Base-by-base conservation (phyloP, 2,888 invertebrate species). In the Cephus runcator region DNA sequence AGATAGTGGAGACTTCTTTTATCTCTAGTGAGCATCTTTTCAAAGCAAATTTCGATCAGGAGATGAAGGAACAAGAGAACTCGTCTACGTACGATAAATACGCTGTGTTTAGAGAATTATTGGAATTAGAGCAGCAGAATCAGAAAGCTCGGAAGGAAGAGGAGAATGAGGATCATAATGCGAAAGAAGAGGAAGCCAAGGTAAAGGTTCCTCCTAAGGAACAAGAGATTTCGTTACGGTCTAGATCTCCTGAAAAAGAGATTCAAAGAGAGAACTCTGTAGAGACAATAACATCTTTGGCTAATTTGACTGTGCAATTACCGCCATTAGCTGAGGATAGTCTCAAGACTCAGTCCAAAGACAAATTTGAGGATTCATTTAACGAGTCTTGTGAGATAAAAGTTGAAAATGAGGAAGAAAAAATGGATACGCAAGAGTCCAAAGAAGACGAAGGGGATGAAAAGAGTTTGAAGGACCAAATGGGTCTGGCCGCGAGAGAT, bases 81-180 rank as follows among this genome's bases (percentile, higher is more conserved):
- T 56, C 23, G 23, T 92, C 94, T 0, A 91, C 94, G 0, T 96
- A 95, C 87, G 97, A 97, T 89, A 94, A 96, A 84, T 98, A 98
- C 90, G 97, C 97, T 0, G 97, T 96, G 0, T 97, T 98, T 87
- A 93, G 97, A 81, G 97, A 98, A 92, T 88, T 95, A 71, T 94
- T 97, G 84, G 95, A 97, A 84, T 95, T 96, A 86, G 96, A 96
- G 89, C 87, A 86, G 75, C 80, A 80, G 69, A 83, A 81, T 69
- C 78, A 78, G 82, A 92, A 91, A 34, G 92, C 93, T 73, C 23
- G 91, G 90, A 71, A 85, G 88, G 75, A 80, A n/a, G 77, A 75
- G 69, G 79, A 81, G 0, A 92, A 92, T 82, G 92, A 91, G 35
- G 92, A 93, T 75, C 92, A 79, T 68, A 76, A 77, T 56, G 76